Percentiles rank a stretch among this genome's conserved stretches.
phyloP scores from a whole-genome alignment of 2,888 invertebrate genomes.

The Pseudococcus jackbeardsleyi region DNA sequence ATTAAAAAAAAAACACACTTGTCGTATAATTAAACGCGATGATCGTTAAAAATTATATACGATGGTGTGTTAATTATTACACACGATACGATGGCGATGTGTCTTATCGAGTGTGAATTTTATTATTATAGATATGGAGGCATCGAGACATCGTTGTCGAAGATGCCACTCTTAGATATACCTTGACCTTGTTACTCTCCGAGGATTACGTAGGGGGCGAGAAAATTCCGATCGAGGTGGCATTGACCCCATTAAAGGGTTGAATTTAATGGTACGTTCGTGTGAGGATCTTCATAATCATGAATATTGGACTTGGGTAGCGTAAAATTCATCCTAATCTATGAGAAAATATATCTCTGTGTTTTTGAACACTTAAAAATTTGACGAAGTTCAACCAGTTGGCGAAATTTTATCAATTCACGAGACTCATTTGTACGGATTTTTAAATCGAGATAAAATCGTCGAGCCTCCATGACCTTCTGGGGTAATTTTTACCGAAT shows the following conservation, averaged over 20 bases:
- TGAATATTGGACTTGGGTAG: neutral
- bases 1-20: neutral
- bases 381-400: too few relatives aligned
- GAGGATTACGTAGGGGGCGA: neutral
- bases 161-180: neutral
- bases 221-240: neutral
- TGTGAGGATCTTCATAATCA: neutral
- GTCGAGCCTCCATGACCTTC: neutral
- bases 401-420: too few relatives aligned
- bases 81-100: neutral
- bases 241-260: neutral
- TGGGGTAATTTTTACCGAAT: slow-evolving; percentile 7
- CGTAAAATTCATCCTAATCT: too few relatives aligned
- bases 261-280: neutral
- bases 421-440: too few relatives aligned
- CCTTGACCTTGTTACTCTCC: neutral
- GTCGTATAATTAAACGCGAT: neutral
- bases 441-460: too few relatives aligned
- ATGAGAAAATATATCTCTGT: too few relatives aligned
- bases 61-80: neutral
- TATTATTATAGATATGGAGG: neutral
- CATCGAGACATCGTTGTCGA: neutral
- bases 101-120: slow-evolving; percentile 12
- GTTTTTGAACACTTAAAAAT: too few relatives aligned
- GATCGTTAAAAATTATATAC: neutral